phyloP scores from a whole-genome alignment of 64 coral and sea anemone species.

The Stichodactyla helianthus region DNA sequence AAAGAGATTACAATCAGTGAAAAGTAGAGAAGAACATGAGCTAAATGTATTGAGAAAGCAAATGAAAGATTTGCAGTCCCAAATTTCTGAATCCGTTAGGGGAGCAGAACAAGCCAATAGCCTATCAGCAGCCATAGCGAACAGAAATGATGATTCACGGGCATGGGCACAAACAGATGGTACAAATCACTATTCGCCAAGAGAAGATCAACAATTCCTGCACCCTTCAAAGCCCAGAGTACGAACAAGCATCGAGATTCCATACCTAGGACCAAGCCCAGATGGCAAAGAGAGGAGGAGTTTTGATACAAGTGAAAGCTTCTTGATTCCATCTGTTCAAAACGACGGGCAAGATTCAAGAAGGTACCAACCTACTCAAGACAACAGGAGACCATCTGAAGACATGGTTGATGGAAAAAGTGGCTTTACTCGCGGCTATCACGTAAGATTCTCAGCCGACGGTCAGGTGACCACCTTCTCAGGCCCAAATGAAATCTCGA shows the following conservation, averaged over 20 bases:
- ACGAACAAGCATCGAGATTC: slow-evolving; percentile 24
- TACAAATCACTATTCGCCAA: background rate
- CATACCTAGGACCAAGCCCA: background rate
- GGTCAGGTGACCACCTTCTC: background rate
- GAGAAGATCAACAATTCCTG: background rate
- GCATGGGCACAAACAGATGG: background rate
- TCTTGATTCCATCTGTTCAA: background rate
- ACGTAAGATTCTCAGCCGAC: background rate
- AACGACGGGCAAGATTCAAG: background rate
- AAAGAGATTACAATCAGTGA: slow-evolving; percentile 25
- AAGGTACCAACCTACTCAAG: background rate
- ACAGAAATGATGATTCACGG: background rate
- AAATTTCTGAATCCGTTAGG: slow-evolving; percentile 2
- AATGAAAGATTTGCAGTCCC: slow-evolving; percentile 56
- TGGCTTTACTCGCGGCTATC: background rate
- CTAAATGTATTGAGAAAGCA: slow-evolving; percentile 44
- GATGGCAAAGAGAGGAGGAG: background rate
- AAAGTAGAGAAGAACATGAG: slow-evolving; percentile 51
- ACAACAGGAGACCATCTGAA: background rate
- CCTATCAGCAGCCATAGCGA: background rate
- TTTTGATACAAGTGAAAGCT: background rate
- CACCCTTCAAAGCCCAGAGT: background rate
- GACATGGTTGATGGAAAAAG: background rate
- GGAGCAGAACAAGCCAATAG: background rate
- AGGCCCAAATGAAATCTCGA: background rate